Conservation (phyloP, 2,797 vertebrate species). For the Ibycter americanus region DNA sequence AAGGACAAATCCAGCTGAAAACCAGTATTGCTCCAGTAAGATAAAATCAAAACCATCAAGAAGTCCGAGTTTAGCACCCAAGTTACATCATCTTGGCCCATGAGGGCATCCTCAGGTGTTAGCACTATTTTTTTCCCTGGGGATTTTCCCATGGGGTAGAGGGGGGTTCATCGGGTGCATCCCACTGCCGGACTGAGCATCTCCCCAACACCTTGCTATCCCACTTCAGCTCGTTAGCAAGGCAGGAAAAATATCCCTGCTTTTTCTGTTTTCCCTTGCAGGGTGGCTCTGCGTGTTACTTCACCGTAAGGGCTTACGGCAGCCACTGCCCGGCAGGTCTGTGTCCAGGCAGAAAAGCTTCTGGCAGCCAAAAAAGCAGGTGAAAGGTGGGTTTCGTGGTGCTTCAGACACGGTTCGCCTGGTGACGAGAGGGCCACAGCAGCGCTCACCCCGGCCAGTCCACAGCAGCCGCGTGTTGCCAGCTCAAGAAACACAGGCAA, state of each 20-base stretch:
- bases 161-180: neutral
- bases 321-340: neutral
- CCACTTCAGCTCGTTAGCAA: neutral
- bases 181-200: neutral
- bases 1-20: neutral
- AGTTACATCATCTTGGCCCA: neutral
- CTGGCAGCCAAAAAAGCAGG: neutral
- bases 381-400: neutral
- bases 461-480: rapidly evolving
- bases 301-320: neutral
- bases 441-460: neutral
- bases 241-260: neutral
- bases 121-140: neutral
- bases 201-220: neutral
- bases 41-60: neutral
- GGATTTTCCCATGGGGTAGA: neutral
- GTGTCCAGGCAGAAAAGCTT: neutral
- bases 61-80: neutral
- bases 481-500: neutral
- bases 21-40: neutral
- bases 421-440: neutral
- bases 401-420: neutral
- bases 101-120: neutral
- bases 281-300: neutral
- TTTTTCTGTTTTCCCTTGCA: neutral